Conservation (phyloP, 1,140 invertebrate genomes). For the Cherax quadricarinatus region DNA sequence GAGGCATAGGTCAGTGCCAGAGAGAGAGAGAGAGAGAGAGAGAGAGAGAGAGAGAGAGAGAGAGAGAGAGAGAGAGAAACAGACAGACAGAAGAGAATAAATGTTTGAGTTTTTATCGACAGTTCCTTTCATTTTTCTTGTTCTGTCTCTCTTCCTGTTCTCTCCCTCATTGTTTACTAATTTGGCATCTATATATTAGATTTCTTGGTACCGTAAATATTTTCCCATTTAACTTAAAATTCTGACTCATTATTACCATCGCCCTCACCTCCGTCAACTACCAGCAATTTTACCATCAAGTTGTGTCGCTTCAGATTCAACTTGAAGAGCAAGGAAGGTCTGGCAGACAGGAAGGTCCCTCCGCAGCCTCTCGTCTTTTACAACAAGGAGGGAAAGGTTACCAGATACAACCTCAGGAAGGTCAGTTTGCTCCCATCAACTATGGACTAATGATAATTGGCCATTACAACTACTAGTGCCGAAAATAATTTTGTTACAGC, state of each 20-base stretch:
- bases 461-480: too few species aligned
- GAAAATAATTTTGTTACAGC: neutral
- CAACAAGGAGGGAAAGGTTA: slow-evolving; percentile 90
- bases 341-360: slow-evolving; percentile 96
- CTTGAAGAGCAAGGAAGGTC: slow-evolving; percentile 91
- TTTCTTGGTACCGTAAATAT: too few species aligned
- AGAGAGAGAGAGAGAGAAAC: too few species aligned
- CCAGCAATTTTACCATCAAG: too few species aligned
- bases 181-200: too few species aligned
- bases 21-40: slow-evolving; percentile 4
- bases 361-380: slow-evolving; percentile 95
- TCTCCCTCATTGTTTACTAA: too few species aligned
- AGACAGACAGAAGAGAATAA: too few species aligned
- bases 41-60: slow-evolving; percentile 17
- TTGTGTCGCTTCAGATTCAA: slow-evolving; percentile 81
- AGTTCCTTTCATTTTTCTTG: neutral
- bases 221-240: too few species aligned
- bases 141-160: neutral
- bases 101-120: neutral
- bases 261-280: too few species aligned
- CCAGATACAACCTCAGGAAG: slow-evolving; percentile 92
- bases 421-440: slow-evolving; percentile 76
- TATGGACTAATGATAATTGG: too few species aligned
- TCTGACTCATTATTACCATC: too few species aligned
- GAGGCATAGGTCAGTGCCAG: slow-evolving; percentile 82